phyloP scores from a whole-genome alignment of 2,888 invertebrate species.

The Argyresthia goedartella region DNA sequence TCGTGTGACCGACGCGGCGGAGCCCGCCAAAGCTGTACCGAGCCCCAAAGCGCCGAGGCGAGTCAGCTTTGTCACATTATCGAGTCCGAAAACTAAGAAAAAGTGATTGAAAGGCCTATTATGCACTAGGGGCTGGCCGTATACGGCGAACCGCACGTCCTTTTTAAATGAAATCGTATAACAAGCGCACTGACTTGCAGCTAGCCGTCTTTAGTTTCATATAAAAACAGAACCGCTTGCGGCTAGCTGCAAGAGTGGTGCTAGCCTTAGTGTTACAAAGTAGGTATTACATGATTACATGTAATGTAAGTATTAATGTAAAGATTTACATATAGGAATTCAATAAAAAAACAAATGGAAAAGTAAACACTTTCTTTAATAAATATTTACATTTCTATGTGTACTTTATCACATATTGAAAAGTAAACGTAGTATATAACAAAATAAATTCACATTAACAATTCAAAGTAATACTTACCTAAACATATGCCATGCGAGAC shows the following conservation, averaged over 20 bases:
- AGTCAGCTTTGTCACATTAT: slow-evolving; percentile 81
- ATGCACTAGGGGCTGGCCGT: too few species aligned
- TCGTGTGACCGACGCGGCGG: slow-evolving; percentile 43
- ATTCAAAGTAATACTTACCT: slow-evolving; percentile 38
- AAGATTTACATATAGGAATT: too few species aligned
- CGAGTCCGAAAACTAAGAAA: slow-evolving; percentile 81
- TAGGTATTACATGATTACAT: not conserved
- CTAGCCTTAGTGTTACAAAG: not conserved
- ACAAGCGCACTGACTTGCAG: too few species aligned
- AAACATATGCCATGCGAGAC: too few species aligned
- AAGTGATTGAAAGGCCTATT: too few species aligned
- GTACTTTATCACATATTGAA: slow-evolving; percentile 47
- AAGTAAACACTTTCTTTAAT: not conserved
- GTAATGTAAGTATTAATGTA: not conserved
- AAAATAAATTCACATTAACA: slow-evolving; percentile 45
- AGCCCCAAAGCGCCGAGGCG: slow-evolving; percentile 74
- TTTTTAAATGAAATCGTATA: too few species aligned
- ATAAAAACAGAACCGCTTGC: too few species aligned
- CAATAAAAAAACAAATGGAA: not conserved
- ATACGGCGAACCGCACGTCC: too few species aligned
- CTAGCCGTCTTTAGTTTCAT: too few species aligned
- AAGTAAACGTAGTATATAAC: slow-evolving; percentile 47
- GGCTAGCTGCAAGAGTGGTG: too few species aligned
- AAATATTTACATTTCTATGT: slow-evolving; percentile 59
- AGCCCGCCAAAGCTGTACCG: slow-evolving; percentile 25